Percentiles rank a stretch among this genome's conserved stretches.
Evolutionary conservation across 2,888 invertebrate genomes (phyloP).

Genomic region (Cryptosula pallasiana): DNA sequence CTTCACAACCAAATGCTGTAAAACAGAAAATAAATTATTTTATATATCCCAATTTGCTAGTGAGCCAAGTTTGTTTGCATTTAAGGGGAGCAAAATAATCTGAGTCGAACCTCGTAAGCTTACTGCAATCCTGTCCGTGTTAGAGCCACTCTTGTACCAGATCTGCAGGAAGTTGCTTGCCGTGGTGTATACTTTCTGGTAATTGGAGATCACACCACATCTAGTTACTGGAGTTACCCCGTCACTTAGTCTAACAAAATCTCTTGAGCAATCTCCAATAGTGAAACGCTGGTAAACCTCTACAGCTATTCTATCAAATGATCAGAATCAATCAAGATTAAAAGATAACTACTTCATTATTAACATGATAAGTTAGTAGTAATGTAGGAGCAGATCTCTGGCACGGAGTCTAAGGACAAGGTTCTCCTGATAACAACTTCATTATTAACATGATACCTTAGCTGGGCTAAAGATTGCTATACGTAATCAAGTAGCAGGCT

Average conservation of each 20-base stretch:
- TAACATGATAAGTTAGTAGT: too few species aligned
- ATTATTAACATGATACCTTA: too few species aligned
- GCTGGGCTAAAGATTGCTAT: too few species aligned
- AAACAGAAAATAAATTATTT: not conserved
- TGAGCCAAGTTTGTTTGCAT: not conserved
- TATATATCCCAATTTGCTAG: not conserved
- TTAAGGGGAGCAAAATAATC: not conserved
- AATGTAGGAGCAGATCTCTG: too few species aligned
- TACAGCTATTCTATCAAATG: not conserved
- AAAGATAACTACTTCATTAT: too few species aligned
- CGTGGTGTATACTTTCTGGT: not conserved
- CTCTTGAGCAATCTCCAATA: not conserved
- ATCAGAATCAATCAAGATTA: too few species aligned
- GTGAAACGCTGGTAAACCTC: slow-evolving; percentile 6
- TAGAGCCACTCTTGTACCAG: slow-evolving; percentile 14
- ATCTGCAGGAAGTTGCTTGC: not conserved
- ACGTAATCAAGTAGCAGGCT: too few species aligned
- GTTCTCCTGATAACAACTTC: too few species aligned
- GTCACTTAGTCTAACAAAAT: slow-evolving; percentile 3
- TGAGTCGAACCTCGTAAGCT: not conserved
- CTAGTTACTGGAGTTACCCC: not conserved
- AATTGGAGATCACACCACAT: not conserved
- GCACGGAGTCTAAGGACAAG: too few species aligned
- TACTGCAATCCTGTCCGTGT: not conserved
- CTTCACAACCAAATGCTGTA: not conserved